These are phyloP conservation scores for Troglohyphantes excavatus DNA, from an alignment of 2,888 invertebrate genomes.

Conservation along the genomic window DNA sequence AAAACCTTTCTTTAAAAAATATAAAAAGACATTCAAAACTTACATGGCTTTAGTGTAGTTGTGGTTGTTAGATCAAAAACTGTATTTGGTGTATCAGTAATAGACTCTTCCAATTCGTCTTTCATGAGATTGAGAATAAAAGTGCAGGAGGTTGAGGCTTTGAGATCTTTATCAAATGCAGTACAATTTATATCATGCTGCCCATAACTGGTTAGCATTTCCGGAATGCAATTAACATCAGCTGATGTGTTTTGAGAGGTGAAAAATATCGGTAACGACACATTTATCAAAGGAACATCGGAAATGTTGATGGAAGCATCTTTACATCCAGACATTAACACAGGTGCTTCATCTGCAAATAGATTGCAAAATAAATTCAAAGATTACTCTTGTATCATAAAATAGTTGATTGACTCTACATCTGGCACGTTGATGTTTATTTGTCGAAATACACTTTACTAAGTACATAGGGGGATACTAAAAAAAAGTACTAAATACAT, in stretches of 20 bases:
- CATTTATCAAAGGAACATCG: not conserved
- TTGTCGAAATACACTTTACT: too few species aligned
- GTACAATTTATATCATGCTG: slow-evolving; percentile 18
- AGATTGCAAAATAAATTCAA: not conserved
- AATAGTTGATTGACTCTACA: too few species aligned
- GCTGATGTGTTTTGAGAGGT: slow-evolving; percentile 1
- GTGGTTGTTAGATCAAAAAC: not conserved
- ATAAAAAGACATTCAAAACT: not conserved
- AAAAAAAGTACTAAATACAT: too few species aligned
- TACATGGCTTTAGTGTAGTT: slow-evolving; percentile 3
- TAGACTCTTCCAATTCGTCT: not conserved
- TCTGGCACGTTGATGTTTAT: too few species aligned
- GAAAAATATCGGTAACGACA: slow-evolving; percentile 12
- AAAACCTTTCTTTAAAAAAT: not conserved
- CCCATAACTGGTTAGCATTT: slow-evolving; percentile 5
- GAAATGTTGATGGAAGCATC: not conserved
- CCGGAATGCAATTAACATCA: slow-evolving; percentile 8
- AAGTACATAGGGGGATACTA: too few species aligned
- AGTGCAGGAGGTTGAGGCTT: not conserved
- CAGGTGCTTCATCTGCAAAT: slow-evolving; percentile 2
- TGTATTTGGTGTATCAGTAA: slow-evolving; percentile 1
- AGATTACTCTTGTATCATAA: too few species aligned
- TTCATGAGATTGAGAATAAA: not conserved
- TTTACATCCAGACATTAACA: slow-evolving; percentile 44
- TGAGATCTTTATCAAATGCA: slow-evolving; percentile 29